Evolutionary conservation across 2,797 vertebrate species (phyloP).

Genomic region (Scleropages formosus): DNA sequence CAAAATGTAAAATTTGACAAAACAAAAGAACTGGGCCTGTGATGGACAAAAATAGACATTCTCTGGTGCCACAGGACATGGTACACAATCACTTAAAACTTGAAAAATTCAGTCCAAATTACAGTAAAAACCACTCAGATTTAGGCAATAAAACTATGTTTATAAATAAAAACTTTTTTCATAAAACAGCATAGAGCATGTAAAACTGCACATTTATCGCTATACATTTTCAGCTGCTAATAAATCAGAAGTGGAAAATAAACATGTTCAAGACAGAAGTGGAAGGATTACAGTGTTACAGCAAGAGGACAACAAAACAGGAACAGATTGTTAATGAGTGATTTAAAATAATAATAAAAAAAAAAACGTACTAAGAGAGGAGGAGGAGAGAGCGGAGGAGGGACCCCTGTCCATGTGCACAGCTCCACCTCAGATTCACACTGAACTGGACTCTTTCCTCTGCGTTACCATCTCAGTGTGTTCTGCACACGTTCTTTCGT

Average conservation of each 20-base stretch:
- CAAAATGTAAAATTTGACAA: no score
- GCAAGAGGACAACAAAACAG: conserved; percentile 34
- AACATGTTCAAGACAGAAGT: conserved; percentile 39
- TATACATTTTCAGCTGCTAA: conserved; percentile 61
- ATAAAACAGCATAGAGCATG: conserved; percentile 62
- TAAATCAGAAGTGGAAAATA: conserved; percentile 50
- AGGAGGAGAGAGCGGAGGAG: conserved; percentile 7
- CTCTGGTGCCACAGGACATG: no score
- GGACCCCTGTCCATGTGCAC: not conserved
- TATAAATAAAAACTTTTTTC: conserved; percentile 78
- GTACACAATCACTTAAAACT: no score
- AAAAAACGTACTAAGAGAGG: conserved; percentile 35
- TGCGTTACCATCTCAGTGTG: no score
- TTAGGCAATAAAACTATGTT: conserved; percentile 83
- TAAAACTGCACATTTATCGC: conserved; percentile 61
- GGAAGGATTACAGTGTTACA: conserved; percentile 39
- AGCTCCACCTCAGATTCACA: no score
- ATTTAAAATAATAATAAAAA: conserved; percentile 32
- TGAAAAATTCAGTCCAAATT: no score
- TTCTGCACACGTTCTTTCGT: no score
- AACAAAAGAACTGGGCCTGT: no score
- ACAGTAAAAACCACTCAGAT: conserved; percentile 31
- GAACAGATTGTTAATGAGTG: conserved; percentile 40
- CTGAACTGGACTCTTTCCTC: no score
- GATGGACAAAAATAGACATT: no score